Evolutionary conservation across 2,113 vertebrate species (phyloP), one percentile per base, ranked within the genome.

Genomic region (Alexandromys fortis): DNA sequence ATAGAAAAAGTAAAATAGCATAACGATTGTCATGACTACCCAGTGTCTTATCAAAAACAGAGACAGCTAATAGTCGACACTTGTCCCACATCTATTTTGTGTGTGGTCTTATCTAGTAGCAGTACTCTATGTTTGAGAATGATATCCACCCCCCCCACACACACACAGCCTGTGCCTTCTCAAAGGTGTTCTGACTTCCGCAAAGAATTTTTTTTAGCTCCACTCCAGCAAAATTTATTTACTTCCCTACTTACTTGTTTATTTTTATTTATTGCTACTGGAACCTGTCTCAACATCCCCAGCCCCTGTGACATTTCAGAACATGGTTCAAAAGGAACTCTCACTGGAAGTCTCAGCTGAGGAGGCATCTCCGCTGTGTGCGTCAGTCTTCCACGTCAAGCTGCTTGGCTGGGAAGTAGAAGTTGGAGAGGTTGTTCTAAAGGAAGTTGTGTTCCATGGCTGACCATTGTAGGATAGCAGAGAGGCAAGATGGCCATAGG

Each of bases 271-370:
- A 35, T n/a, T 33, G 3, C 38, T 68, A 2, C 52, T 87, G 28
- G 49, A 21, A 82, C 33, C 33, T 70, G 35, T 76, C 93, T 52
- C 63, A 85, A 92, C n/a, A 16, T 1, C 67, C 86, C 38, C 6
- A 88, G n/a, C 1, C 11, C 42, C 10, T 52, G 55, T 85, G 52
- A 65, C 42, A 90, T 79, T 93, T 96, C 76, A 89, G 86, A 92
- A 92, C 28, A 63, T 38, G 90, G 42, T 9, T 38, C 17, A 22
- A 72, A 92, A 85, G 47, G 75, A 81, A 19, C 24, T 76, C 22
- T 88, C 61, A 75, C 16, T 4, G 72, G 58, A n/a, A 93, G 42
- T 61, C 67, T 68, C 13, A 0, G 19, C 58, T 79, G 73, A 93
- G 70, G 33, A 68, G 30, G 79, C 3, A 4, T 90, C 6, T 58